Percentiles rank a stretch among this genome's conserved stretches.
Conservation (phyloP, 2,797 vertebrate genomes). For the Gadopsis marmoratus region DNA sequence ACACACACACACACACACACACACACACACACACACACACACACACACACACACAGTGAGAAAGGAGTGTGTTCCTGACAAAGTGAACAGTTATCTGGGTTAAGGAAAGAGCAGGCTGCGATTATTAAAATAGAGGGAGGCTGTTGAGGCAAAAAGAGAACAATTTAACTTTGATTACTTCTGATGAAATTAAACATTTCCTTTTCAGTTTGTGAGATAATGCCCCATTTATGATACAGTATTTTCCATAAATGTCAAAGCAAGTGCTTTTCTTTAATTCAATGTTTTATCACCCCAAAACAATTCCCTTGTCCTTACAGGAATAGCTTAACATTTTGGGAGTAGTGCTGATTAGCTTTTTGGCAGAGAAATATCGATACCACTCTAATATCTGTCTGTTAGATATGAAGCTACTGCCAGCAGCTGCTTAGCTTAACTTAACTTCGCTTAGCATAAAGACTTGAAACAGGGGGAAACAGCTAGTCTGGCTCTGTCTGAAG, state of each 20-base stretch:
- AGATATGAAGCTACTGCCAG: not conserved
- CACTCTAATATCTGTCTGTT: not conserved
- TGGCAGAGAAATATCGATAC: not conserved
- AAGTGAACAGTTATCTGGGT: slow-evolving; percentile 66
- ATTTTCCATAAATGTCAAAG: slow-evolving; percentile 21
- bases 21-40: slow-evolving; percentile 13
- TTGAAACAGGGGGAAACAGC: not conserved
- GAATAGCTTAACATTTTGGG: not conserved
- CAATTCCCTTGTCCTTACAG: not conserved
- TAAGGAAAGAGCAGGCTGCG: slow-evolving; percentile 38
- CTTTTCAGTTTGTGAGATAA: slow-evolving; percentile 17
- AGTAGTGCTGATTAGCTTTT: not conserved
- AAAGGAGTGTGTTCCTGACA: slow-evolving; percentile 45
- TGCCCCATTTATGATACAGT: not conserved
- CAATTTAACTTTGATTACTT: slow-evolving; percentile 12
- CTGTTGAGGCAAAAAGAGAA: not conserved
- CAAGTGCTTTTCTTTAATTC: not conserved
- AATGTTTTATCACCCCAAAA: not conserved
- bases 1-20: too few species aligned
- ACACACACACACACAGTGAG: slow-evolving; percentile 19
- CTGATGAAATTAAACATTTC: slow-evolving; percentile 13
- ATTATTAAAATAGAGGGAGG: slow-evolving; percentile 38
- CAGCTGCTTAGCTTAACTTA: not conserved
- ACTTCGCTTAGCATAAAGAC: slow-evolving; percentile 7
- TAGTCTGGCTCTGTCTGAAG: not conserved